Conservation (phyloP, 2,797 vertebrate genomes). For the Menidia menidia region DNA sequence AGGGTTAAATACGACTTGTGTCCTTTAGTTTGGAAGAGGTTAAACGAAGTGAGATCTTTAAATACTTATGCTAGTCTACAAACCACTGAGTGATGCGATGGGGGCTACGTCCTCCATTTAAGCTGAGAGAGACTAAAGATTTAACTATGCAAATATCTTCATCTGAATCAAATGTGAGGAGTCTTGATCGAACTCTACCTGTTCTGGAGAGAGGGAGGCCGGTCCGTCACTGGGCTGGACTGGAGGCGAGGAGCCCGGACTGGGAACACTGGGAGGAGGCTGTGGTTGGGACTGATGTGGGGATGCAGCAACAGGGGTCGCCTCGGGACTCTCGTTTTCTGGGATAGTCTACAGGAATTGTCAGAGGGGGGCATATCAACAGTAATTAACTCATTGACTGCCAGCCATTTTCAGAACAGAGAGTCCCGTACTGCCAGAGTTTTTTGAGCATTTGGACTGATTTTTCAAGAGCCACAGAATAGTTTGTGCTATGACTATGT, state of each 20-base stretch:
- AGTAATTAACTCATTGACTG: too few relatives aligned
- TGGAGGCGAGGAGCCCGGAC: slow-evolving; percentile 35
- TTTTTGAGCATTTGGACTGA: too few relatives aligned
- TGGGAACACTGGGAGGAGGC: slow-evolving; percentile 24
- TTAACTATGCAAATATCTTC: too few relatives aligned
- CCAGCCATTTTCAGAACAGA: too few relatives aligned
- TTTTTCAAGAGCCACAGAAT: too few relatives aligned
- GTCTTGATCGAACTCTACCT: slow-evolving; percentile 60
- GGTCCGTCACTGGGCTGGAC: slow-evolving; percentile 48
- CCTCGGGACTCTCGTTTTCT: slow-evolving; percentile 65
- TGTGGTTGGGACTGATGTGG: slow-evolving; percentile 42
- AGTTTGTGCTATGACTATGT: too few relatives aligned
- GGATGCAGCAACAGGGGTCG: slow-evolving; percentile 7
- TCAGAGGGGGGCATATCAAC: background rate
- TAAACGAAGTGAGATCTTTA: background rate
- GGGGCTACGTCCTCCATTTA: too few relatives aligned
- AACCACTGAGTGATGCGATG: background rate
- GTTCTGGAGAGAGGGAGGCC: slow-evolving; percentile 62
- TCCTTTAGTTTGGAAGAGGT: too few relatives aligned
- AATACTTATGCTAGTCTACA: background rate
- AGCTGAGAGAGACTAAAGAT: too few relatives aligned
- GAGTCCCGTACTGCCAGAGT: too few relatives aligned
- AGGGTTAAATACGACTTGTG: too few relatives aligned
- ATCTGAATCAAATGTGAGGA: too few relatives aligned
- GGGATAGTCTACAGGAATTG: slow-evolving; percentile 74